phyloP scores from a whole-genome alignment of 2,113 vertebrate genomes.

The Oxyruncus cristatus region DNA sequence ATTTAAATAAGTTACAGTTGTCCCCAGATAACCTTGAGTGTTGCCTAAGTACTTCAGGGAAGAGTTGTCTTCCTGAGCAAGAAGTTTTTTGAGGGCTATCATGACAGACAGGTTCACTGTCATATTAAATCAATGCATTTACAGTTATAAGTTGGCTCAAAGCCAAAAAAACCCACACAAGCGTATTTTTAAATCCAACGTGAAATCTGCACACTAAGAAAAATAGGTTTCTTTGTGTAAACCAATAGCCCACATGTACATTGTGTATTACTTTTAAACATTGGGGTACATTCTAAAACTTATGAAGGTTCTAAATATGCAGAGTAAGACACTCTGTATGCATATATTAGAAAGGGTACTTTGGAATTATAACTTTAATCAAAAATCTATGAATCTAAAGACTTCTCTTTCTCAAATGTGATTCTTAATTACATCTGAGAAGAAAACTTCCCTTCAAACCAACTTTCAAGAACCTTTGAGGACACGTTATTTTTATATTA shows the following conservation, averaged over 20 bases:
- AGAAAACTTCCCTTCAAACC: background rate
- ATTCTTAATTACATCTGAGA: background rate
- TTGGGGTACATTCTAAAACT: background rate
- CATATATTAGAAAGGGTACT: background rate
- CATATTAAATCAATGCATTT: conserved; percentile 14
- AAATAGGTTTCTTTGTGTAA: background rate
- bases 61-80: background rate
- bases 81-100: background rate
- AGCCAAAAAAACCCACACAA: background rate
- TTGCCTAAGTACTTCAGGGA: background rate
- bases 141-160: background rate
- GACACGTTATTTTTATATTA: background rate
- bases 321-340: background rate
- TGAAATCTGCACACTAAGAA: background rate
- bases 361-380: background rate
- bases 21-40: background rate
- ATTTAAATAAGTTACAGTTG: background rate
- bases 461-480: background rate
- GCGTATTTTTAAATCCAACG: background rate
- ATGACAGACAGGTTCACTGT: background rate
- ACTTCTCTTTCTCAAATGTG: background rate
- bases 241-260: background rate
- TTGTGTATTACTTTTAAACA: background rate
- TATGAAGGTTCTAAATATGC: background rate
- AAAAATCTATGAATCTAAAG: background rate